Conservation (phyloP, 2,888 invertebrate species). For the Orthosia cruda region DNA sequence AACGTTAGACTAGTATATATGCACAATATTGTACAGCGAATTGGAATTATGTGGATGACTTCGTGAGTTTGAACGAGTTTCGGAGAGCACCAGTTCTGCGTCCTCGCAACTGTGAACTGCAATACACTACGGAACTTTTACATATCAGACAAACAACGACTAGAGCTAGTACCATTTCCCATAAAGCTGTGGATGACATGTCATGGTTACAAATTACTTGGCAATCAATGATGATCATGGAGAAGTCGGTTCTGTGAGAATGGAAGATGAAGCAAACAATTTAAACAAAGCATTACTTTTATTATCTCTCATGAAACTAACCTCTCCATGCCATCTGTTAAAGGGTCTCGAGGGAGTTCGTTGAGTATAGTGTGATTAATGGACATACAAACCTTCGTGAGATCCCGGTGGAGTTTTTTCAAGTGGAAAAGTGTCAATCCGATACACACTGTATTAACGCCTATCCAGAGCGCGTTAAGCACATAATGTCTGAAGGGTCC, state of each 20-base stretch:
- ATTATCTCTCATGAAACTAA: constrained; percentile 70
- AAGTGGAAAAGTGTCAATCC: constrained; percentile 96
- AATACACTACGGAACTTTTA: constrained; percentile 79
- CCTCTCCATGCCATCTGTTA: constrained; percentile 82
- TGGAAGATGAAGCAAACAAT: constrained; percentile 78
- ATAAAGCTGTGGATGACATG: constrained; percentile 83
- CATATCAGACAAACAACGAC: constrained; percentile 75
- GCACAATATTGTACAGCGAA: constrained; percentile 77
- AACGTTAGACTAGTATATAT: constrained; percentile 76
- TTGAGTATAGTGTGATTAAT: constrained; percentile 46
- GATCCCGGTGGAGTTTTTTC: constrained; percentile 95
- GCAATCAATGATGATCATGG: constrained; percentile 79
- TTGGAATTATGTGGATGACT: constrained; percentile 80
- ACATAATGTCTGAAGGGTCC: constrained; percentile 98
- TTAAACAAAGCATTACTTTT: constrained; percentile 73
- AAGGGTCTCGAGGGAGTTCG: constrained; percentile 36
- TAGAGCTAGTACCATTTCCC: constrained; percentile 74
- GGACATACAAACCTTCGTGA: constrained; percentile 92
- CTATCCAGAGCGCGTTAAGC: constrained; percentile 97
- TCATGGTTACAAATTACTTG: constrained; percentile 71
- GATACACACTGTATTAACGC: constrained; percentile 97
- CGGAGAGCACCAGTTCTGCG: constrained; percentile 72
- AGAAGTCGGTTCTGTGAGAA: constrained; percentile 78
- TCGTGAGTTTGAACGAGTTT: constrained; percentile 78
- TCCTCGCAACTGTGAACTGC: constrained; percentile 74